Conservation (phyloP, 2,797 vertebrate genomes). For the Macrochelys suwanniensis region DNA sequence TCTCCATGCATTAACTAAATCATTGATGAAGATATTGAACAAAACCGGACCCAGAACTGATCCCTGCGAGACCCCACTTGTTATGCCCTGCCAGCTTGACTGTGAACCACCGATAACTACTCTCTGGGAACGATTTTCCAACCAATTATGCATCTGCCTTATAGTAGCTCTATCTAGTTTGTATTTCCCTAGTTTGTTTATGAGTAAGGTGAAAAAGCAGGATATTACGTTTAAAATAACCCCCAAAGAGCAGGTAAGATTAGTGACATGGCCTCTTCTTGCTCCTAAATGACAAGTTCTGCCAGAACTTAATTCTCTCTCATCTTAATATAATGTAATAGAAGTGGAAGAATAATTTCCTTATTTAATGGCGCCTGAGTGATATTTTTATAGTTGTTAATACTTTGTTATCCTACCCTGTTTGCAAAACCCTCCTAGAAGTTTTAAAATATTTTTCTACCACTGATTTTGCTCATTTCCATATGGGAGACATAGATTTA, state of each 20-base stretch:
- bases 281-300: slow-evolving; percentile 17
- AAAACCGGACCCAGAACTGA: too few species aligned
- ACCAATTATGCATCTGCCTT: too few species aligned
- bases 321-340: slow-evolving; percentile 17
- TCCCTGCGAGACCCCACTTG: too few species aligned
- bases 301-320: not conserved
- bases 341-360: slow-evolving; percentile 11
- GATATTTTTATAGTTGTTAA: not conserved
- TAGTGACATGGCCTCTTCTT: not conserved
- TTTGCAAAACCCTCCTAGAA: slow-evolving; percentile 49
- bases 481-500: slow-evolving; percentile 61
- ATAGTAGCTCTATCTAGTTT: too few species aligned
- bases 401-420: not conserved
- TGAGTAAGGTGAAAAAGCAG: not conserved
- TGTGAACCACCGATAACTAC: too few species aligned
- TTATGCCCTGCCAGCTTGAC: too few species aligned
- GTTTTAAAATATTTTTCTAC: slow-evolving; percentile 52
- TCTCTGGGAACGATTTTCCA: too few species aligned
- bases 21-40: too few species aligned
- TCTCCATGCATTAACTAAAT: too few species aligned
- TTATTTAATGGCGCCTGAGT: slow-evolving; percentile 36
- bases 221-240: not conserved
- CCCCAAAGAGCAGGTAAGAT: not conserved
- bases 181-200: too few species aligned
- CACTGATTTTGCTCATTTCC: slow-evolving; percentile 52